These are phyloP conservation scores for Ceratina calcarata DNA, from an alignment of 1,140 invertebrate species.

Conservation along the genomic window DNA sequence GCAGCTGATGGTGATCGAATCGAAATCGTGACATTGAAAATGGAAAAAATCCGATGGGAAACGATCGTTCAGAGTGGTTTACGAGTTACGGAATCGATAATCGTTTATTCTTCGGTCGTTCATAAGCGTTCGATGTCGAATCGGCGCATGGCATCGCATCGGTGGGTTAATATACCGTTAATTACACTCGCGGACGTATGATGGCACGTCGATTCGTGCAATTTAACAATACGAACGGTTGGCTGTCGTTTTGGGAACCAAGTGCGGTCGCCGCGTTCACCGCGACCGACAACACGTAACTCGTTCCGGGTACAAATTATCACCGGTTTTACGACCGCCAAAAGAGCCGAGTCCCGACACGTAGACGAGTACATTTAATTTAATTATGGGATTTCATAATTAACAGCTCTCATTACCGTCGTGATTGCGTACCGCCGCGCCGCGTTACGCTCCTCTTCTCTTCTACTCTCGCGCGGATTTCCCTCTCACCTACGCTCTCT, in stretches of 20 bases:
- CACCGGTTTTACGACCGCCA: slow-evolving; percentile 60
- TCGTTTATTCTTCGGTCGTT: neutral
- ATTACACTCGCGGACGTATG: slow-evolving; percentile 41
- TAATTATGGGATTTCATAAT: slow-evolving; percentile 67
- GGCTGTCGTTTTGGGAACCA: slow-evolving; percentile 45
- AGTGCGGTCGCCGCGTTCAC: slow-evolving; percentile 33
- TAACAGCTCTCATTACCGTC: slow-evolving; percentile 64
- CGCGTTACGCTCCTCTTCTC: neutral
- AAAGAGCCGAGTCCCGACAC: slow-evolving; percentile 47
- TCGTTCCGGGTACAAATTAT: slow-evolving; percentile 59
- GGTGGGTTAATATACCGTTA: slow-evolving; percentile 51
- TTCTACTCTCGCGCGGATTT: neutral
- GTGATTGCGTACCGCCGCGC: slow-evolving; percentile 44
- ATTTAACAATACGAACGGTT: slow-evolving; percentile 26
- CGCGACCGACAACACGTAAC: slow-evolving; percentile 59
- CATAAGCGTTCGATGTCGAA: neutral
- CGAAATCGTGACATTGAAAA: slow-evolving; percentile 4
- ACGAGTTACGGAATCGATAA: neutral
- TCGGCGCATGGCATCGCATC: neutral
- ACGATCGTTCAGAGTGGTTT: neutral
- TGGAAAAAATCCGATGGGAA: neutral
- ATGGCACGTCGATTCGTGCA: slow-evolving; percentile 42
- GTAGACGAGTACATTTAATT: slow-evolving; percentile 60
- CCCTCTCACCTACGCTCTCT: neutral
- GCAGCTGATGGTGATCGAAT: slow-evolving; percentile 11